Percentiles rank a stretch among this genome's conserved stretches.
Evolutionary conservation across 2,797 vertebrate genomes (phyloP).

Genomic region (Urosaurus nigricauda): DNA sequence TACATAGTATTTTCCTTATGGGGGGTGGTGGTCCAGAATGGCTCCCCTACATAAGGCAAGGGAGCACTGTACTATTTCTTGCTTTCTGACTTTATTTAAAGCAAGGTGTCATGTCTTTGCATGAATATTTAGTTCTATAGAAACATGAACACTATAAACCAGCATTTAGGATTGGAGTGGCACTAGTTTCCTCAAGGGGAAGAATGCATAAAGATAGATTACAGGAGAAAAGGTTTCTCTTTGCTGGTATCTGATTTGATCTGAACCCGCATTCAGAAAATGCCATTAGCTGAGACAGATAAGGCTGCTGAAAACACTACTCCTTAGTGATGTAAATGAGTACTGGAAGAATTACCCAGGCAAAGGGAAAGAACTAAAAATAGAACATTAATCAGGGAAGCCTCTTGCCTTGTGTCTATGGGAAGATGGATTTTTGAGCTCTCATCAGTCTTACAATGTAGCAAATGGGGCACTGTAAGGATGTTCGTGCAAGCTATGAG

Average conservation of each 20-base stretch:
- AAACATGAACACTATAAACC: neutral
- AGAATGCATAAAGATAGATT: neutral
- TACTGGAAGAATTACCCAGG: slow-evolving; percentile 24
- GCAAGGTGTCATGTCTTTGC: neutral
- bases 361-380: slow-evolving; percentile 36
- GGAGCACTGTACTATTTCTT: neutral
- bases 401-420: neutral
- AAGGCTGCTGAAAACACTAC: slow-evolving; percentile 34
- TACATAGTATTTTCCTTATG: too few species aligned
- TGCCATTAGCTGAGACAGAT: neutral
- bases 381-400: slow-evolving; percentile 36
- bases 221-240: neutral
- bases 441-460: neutral
- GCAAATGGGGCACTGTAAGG: slow-evolving; percentile 17
- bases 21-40: too few species aligned
- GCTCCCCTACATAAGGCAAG: too few species aligned
- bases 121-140: neutral
- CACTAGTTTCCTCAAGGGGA: neutral
- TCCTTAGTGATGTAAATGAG: slow-evolving; percentile 27
- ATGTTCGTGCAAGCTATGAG: neutral
- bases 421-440: neutral
- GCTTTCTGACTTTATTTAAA: neutral
- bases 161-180: neutral
- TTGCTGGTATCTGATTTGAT: neutral
- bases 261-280: slow-evolving; percentile 1